Evolutionary conservation across 2,113 vertebrate genomes (phyloP).

Genomic region (Lamprologus ornatipinnis): DNA sequence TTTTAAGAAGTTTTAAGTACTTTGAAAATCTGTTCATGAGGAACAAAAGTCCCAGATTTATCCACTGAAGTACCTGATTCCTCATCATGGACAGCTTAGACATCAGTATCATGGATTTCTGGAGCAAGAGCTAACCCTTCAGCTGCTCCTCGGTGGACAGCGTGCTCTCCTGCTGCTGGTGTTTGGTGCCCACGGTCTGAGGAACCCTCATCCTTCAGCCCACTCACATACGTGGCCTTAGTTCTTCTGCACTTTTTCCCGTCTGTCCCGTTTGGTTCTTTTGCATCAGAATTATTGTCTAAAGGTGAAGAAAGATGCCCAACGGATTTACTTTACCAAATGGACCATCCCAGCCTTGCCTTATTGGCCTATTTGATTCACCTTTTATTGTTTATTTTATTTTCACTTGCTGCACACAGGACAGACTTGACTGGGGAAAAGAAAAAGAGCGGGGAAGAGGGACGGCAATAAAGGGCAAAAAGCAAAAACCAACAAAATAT

Average conservation of each 20-base stretch:
- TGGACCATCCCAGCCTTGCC: too few relatives aligned
- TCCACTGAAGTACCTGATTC: neutral
- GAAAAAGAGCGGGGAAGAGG: too few relatives aligned
- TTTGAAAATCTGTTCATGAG: neutral
- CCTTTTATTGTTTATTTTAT: too few relatives aligned
- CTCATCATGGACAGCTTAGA: neutral
- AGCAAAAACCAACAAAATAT: too few relatives aligned
- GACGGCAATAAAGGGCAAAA: rapidly evolving
- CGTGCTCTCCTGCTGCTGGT: neutral
- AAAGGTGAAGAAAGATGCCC: too few relatives aligned
- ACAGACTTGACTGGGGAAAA: too few relatives aligned
- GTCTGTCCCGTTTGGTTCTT: too few relatives aligned
- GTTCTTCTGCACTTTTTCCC: neutral
- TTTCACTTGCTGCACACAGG: too few relatives aligned
- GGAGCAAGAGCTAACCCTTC: neutral
- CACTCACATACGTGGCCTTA: neutral
- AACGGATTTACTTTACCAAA: too few relatives aligned
- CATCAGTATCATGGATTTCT: neutral
- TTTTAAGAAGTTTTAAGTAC: neutral
- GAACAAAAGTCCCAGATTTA: neutral
- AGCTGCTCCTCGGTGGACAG: rapidly evolving
- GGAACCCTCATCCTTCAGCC: neutral
- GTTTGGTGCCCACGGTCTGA: neutral
- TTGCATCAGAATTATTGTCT: too few relatives aligned
- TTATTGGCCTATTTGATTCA: too few relatives aligned